phyloP scores from a whole-genome alignment of 2,888 invertebrate species.

The Drosophila tripunctata region DNA sequence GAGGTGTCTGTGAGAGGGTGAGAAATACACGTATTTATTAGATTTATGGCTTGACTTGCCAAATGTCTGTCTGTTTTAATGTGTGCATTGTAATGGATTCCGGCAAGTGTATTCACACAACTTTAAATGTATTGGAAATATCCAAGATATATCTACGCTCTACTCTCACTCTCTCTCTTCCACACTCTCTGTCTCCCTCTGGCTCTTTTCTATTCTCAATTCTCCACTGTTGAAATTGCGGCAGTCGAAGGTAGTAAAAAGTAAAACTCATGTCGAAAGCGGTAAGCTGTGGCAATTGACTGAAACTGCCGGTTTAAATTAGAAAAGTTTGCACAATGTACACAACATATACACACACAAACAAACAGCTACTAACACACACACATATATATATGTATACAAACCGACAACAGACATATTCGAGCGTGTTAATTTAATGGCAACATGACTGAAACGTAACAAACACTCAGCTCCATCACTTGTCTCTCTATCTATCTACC shows the following conservation, averaged over 20 bases:
- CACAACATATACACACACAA: conserved; percentile 30
- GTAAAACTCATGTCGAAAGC: conserved; percentile 78
- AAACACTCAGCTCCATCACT: conserved; percentile 4
- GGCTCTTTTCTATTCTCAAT: conserved; percentile 9
- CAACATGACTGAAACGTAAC: conserved; percentile 58
- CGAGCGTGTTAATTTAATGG: conserved; percentile 77
- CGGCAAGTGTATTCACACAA: conserved; percentile 77
- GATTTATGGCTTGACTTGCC: conserved; percentile 73
- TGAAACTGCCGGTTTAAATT: conserved; percentile 79
- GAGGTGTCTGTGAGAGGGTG: conserved; percentile 19
- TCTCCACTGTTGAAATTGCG: conserved; percentile 31
- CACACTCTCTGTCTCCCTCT: not conserved
- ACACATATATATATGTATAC: conserved; percentile 3
- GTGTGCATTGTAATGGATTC: conserved; percentile 67
- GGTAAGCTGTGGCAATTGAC: conserved; percentile 79
- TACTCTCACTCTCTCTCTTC: not conserved
- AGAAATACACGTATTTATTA: conserved; percentile 74
- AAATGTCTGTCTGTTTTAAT: conserved; percentile 40
- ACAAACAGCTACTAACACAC: conserved; percentile 19
- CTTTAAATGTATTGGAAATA: conserved; percentile 79
- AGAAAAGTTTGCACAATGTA: conserved; percentile 77
- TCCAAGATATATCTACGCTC: conserved; percentile 39
- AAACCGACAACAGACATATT: conserved; percentile 36
- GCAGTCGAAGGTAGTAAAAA: conserved; percentile 66
- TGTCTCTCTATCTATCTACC: too few species aligned